Evolutionary conservation across 2,888 invertebrate species (phyloP).

Genomic region (Ormyrus nitidulus): DNA sequence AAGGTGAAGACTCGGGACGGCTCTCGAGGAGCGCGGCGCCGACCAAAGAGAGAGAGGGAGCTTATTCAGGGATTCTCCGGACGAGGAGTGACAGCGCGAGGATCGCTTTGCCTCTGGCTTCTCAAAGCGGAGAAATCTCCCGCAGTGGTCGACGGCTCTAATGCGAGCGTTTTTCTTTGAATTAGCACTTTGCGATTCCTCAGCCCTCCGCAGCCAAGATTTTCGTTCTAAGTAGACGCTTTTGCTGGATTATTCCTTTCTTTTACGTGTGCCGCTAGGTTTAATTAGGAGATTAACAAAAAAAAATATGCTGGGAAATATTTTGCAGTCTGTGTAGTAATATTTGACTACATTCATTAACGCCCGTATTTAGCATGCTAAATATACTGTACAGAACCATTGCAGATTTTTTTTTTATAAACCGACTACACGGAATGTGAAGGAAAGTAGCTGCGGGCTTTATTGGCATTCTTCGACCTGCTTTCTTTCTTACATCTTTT

Average conservation of each 20-base stretch:
- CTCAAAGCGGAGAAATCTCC: background rate
- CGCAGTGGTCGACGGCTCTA: background rate
- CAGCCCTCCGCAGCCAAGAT: no score
- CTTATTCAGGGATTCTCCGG: conserved; percentile 37
- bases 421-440: conserved; percentile 19
- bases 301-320: no score
- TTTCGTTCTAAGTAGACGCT: no score
- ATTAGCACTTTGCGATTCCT: no score
- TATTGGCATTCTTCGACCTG: conserved; percentile 43
- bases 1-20: conserved; percentile 7
- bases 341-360: no score
- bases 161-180: no score
- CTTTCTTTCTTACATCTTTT: conserved; percentile 14
- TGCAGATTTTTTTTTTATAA: background rate
- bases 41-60: background rate
- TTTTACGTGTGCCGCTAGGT: no score
- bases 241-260: no score
- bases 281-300: no score
- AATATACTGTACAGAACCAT: no score
- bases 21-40: background rate
- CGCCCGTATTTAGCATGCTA: no score
- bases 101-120: background rate
- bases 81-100: background rate
- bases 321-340: no score
- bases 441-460: conserved; percentile 8